Evolutionary conservation across 92 coral and sea anemone species (phyloP).

Genomic region (Parazoanthus darwini): DNA sequence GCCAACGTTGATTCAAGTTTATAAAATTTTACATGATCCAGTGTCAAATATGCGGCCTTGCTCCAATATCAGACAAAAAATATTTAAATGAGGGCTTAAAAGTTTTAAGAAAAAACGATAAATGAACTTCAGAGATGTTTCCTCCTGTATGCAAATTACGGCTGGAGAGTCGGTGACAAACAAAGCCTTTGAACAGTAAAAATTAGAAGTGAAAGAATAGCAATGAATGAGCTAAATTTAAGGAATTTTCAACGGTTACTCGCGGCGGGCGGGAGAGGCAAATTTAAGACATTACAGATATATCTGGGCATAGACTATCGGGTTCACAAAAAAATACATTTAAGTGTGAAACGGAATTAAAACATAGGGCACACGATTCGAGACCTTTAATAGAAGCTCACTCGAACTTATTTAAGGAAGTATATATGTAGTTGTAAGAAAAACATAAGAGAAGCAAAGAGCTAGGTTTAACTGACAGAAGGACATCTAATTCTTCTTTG

Average conservation of each 20-base stretch:
- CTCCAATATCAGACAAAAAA: background rate
- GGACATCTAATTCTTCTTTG: background rate
- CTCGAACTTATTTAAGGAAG: background rate
- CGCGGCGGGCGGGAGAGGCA: background rate
- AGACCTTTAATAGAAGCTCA: background rate
- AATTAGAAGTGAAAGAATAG: constrained; percentile 9
- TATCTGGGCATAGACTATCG: no score
- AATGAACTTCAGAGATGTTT: background rate
- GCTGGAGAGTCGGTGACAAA: background rate
- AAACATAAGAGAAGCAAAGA: background rate
- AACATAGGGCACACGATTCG: background rate
- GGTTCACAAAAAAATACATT: no score
- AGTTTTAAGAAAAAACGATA: background rate
- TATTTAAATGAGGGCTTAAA: background rate
- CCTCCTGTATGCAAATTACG: constrained; percentile 18
- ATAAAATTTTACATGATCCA: background rate
- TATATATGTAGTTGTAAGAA: no score
- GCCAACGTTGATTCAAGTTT: background rate
- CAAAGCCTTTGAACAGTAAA: background rate
- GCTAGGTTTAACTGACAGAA: background rate
- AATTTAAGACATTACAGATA: no score
- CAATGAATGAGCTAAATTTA: background rate
- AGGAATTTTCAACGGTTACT: constrained; percentile 6
- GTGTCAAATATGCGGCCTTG: background rate
- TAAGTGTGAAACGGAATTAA: background rate